These are phyloP conservation scores for Eubasilissa regina DNA, from an alignment of 1,140 invertebrate genomes.

Conservation along the genomic window DNA sequence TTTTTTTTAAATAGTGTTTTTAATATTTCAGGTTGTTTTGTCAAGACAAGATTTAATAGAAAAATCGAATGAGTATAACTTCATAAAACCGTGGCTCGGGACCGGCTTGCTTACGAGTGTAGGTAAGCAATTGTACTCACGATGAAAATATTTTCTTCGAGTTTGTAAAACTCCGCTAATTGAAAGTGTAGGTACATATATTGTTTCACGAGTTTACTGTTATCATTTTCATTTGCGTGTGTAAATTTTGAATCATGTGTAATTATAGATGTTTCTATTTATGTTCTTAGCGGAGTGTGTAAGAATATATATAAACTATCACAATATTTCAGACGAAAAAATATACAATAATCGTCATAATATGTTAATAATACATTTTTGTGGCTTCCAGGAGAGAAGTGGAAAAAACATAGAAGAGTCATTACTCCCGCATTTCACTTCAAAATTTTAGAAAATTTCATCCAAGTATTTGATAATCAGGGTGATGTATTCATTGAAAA, in stretches of 20 bases:
- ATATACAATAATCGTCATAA: too few species aligned
- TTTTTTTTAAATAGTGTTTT: too few species aligned
- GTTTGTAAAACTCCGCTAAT: neutral
- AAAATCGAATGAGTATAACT: conserved; percentile 49
- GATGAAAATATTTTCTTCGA: neutral
- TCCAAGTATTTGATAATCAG: conserved; percentile 73
- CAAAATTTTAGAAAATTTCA: conserved; percentile 86
- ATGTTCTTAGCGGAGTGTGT: too few species aligned
- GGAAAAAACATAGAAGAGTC: conserved; percentile 84
- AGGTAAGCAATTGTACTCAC: conserved; percentile 46
- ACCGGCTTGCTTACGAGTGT: conserved; percentile 53
- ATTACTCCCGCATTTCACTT: conserved; percentile 94
- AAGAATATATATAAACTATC: too few species aligned
- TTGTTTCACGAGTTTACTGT: too few species aligned
- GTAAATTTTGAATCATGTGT: neutral
- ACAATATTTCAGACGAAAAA: too few species aligned
- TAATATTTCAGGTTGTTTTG: conserved; percentile 51
- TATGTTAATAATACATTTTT: neutral
- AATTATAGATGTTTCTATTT: too few species aligned
- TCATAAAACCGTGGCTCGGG: conserved; percentile 53
- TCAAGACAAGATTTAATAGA: conserved; percentile 55
- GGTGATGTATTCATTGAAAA: conserved; percentile 65
- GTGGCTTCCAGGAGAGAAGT: conserved; percentile 79
- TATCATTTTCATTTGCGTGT: neutral
- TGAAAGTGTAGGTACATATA: neutral